These are phyloP conservation scores for Hypselothyrea guttata DNA, from an alignment of 2,888 invertebrate genomes.

Conservation along the genomic window DNA sequence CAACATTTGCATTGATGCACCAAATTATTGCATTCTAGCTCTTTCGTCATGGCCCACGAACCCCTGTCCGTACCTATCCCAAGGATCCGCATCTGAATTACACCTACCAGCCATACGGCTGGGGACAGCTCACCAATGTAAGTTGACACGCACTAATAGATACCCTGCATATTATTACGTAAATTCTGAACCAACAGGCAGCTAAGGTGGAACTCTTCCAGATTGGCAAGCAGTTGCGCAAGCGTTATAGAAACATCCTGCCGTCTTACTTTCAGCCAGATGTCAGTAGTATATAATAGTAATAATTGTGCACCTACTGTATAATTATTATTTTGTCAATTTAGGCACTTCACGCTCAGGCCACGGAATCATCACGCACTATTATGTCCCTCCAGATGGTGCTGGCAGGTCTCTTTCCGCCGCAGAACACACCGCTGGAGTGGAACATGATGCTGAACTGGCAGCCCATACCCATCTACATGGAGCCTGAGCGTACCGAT, in stretches of 20 bases:
- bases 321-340: constrained; percentile 1
- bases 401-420: constrained; percentile 88
- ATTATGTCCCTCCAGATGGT: constrained; percentile 87
- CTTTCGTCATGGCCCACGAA: constrained; percentile 91
- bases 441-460: constrained; percentile 86
- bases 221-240: constrained; percentile 85
- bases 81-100: constrained; percentile 87
- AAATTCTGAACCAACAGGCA: constrained; percentile 81
- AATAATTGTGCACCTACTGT: neutral
- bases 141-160: constrained; percentile 53
- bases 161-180: neutral
- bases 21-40: constrained; percentile 83
- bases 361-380: constrained; percentile 88
- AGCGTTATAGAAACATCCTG: constrained; percentile 85
- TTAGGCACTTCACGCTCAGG: constrained; percentile 85
- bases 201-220: constrained; percentile 86
- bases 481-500: constrained; percentile 85
- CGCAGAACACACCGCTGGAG: constrained; percentile 83
- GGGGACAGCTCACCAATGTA: constrained; percentile 91
- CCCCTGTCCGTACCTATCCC: constrained; percentile 88
- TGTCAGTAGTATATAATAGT: constrained; percentile 52
- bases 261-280: constrained; percentile 84
- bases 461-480: constrained; percentile 90
- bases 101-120: constrained; percentile 88
- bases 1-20: no score